Evolutionary conservation across 2,888 invertebrate species (phyloP).

Genomic region (Elgonia sp.): DNA sequence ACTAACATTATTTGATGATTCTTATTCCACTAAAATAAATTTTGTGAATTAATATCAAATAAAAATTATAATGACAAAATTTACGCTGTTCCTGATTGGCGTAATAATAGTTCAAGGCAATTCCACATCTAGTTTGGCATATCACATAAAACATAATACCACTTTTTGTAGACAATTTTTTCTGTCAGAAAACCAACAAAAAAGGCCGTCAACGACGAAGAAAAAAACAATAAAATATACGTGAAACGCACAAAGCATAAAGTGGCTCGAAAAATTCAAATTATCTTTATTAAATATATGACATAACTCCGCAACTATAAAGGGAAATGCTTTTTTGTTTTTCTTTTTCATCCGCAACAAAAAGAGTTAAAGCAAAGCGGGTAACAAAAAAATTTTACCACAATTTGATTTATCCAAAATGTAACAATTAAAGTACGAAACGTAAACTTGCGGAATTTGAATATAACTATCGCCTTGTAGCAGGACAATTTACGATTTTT

Average conservation of each 20-base stretch:
- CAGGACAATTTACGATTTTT: constrained; percentile 46
- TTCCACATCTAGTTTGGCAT: constrained; percentile 41
- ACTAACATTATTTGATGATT: no score
- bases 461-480: constrained; percentile 31
- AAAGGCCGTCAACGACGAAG: constrained; percentile 29
- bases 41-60: constrained; percentile 68
- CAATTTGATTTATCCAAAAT: constrained; percentile 40
- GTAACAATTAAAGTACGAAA: constrained; percentile 51
- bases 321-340: constrained; percentile 6
- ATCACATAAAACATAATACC: constrained; percentile 28
- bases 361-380: not conserved
- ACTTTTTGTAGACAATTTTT: constrained; percentile 40
- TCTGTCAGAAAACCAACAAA: constrained; percentile 2
- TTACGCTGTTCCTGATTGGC: constrained; percentile 58
- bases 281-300: constrained; percentile 54
- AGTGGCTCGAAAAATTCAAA: constrained; percentile 40
- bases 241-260: constrained; percentile 35
- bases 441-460: constrained; percentile 42
- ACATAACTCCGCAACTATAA: constrained; percentile 24
- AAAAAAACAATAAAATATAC: constrained; percentile 25
- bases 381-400: not conserved
- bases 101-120: constrained; percentile 64
- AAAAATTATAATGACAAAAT: constrained; percentile 65
- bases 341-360: not conserved
- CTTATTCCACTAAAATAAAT: no score